Conservation (phyloP, 2,797 vertebrate genomes). For the Tachyglossus aculeatus region DNA sequence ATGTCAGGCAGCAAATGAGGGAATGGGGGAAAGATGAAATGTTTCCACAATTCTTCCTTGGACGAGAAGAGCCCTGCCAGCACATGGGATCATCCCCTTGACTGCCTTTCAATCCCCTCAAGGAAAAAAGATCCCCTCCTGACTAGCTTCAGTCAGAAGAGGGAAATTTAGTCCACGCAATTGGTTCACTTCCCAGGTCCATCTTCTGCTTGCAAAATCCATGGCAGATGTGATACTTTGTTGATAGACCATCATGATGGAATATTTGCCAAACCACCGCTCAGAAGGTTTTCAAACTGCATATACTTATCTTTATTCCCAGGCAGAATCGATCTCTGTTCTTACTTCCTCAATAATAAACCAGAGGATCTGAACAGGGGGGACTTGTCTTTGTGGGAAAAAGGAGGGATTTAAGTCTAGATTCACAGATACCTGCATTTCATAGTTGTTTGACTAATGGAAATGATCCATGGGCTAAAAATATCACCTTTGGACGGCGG, state of each 20-base stretch:
- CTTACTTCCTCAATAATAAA: background rate
- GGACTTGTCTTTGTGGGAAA: background rate
- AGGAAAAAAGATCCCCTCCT: too few species aligned
- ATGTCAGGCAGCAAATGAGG: background rate
- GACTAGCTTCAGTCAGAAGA: background rate
- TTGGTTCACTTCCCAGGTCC: background rate
- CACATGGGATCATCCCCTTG: background rate
- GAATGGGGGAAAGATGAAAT: background rate
- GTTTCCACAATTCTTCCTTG: background rate
- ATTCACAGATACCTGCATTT: background rate
- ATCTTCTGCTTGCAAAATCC: too few species aligned
- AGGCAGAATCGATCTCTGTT: background rate
- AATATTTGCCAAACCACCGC: background rate
- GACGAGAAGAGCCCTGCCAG: background rate
- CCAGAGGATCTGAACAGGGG: background rate
- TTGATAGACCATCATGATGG: too few species aligned
- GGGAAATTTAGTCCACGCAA: background rate
- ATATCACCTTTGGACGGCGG: background rate
- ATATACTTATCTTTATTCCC: too few species aligned
- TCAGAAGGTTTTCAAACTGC: too few species aligned
- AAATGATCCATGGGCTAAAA: conserved; percentile 1
- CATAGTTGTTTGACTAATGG: background rate
- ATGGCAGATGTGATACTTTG: too few species aligned
- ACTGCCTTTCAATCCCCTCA: background rate
- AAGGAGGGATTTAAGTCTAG: background rate